Base-by-base conservation (phyloP, 2,888 invertebrate genomes). In the Chirona hameri region DNA sequence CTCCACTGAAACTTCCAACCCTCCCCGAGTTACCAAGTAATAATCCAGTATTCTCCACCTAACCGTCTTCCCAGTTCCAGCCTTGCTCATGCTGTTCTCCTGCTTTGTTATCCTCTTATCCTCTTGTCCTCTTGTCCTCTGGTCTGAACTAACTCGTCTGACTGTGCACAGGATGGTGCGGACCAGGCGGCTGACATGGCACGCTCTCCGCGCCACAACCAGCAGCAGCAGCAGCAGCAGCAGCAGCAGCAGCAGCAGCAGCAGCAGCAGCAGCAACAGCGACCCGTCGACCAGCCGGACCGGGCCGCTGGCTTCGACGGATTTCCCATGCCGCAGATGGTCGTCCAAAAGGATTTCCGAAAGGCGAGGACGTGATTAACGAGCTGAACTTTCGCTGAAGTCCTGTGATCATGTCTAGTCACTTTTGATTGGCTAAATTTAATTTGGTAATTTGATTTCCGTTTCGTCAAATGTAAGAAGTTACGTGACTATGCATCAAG, bases 341-440 rank as follows among this genome's bases (percentile, higher is more conserved):
- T 94, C 88, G 91, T 96, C 89, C 96, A 96, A 90, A 95, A 96
- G 86, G 96, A 97, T 90, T 97, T 97, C 91, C 92, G 96, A 88
- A 97, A 96, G 92, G 93, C 92, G 88, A 85, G 85, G 31, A 55
- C 7, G 24, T 18, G n/a, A 60, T 7, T 7, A 81, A 86, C 85
- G 39, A 57, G 52, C 52, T 4, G 52, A 52, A 52, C 52, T 52
- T 18, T 52, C 18, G 52, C 52, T 18, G 85, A 86, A 39, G 60
- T 69, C 24, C 69, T 39, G 4, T 39, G 39, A 39, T 39, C 7
- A 39, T 39, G 39, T 7, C 39, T 39, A 39, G 2, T 39, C 39
- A 39, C 39, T 5, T 39, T 39, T 39, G 39, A 39, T 39, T 39
- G 39, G 39, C 39, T 39, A 39, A 39, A 39, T 39, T 39, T 39